Evolutionary conservation across 2,113 vertebrate genomes (phyloP).

Genomic region (Ammospiza nelsoni): DNA sequence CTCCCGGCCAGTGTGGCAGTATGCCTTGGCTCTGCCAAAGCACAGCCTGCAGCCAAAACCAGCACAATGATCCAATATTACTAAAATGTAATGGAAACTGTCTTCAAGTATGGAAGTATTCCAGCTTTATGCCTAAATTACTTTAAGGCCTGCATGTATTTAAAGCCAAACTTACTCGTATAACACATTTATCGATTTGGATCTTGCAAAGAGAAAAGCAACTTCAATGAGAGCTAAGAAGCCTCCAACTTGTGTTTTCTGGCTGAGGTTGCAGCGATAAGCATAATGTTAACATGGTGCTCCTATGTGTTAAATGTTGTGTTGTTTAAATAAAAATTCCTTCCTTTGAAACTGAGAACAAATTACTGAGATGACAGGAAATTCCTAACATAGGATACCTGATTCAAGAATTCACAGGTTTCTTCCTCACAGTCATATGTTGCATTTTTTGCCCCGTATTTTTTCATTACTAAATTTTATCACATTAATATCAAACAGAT

Average conservation of each 20-base stretch:
- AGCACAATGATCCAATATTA: neutral
- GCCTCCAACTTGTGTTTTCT: neutral
- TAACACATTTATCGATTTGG: neutral
- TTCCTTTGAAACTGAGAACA: neutral
- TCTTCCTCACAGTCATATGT: neutral
- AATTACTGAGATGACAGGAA: neutral
- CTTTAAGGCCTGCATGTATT: neutral
- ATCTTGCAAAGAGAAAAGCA: neutral
- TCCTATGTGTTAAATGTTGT: neutral
- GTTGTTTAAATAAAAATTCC: neutral
- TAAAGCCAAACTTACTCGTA: neutral
- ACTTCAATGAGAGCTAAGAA: neutral
- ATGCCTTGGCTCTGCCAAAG: neutral
- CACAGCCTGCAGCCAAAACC: neutral
- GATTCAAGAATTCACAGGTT: neutral
- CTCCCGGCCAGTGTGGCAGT: accelerated
- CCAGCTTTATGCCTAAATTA: neutral
- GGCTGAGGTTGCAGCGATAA: neutral
- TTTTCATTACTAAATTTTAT: neutral
- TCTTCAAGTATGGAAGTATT: neutral
- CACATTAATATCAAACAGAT: neutral
- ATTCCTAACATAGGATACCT: accelerated
- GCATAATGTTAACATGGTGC: neutral
- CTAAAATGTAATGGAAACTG: neutral
- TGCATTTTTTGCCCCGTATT: neutral